Evolutionary conservation across 2,888 invertebrate genomes (phyloP).

Genomic region (Thysanoteuthis rhombus): DNA sequence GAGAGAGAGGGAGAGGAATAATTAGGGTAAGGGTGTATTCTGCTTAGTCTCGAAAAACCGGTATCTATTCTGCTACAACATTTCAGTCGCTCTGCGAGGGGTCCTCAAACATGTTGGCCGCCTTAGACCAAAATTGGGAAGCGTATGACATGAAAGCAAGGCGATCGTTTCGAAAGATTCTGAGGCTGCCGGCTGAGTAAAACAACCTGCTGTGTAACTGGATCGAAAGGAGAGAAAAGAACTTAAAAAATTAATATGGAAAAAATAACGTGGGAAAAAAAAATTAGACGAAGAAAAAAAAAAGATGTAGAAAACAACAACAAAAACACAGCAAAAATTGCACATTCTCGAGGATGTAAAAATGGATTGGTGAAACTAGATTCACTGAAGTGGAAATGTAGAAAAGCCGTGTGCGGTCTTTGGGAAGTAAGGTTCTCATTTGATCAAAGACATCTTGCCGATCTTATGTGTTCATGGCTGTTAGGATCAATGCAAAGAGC

Average conservation of each 20-base stretch:
- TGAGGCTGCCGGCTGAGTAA: background rate
- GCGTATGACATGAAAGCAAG: background rate
- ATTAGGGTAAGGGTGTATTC: background rate
- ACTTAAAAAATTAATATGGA: background rate
- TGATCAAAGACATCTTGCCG: background rate
- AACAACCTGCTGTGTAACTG: background rate
- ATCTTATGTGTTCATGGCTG: background rate
- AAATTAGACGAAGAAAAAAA: background rate
- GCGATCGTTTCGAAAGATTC: background rate
- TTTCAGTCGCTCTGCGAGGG: background rate
- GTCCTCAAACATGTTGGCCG: background rate
- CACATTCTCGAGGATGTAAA: background rate
- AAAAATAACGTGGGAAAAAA: background rate
- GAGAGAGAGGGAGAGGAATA: background rate
- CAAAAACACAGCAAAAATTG: background rate
- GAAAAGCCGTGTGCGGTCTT: background rate
- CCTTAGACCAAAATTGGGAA: background rate
- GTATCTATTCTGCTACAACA: background rate
- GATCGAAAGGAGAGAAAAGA: background rate
- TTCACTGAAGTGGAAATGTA: background rate
- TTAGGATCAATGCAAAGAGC: background rate
- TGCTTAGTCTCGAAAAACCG: background rate
- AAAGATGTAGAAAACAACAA: background rate
- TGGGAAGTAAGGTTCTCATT: background rate
- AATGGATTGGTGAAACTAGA: background rate